Evolutionary conservation across 1,140 invertebrate genomes (phyloP).

Genomic region (Orchesella cincta): DNA sequence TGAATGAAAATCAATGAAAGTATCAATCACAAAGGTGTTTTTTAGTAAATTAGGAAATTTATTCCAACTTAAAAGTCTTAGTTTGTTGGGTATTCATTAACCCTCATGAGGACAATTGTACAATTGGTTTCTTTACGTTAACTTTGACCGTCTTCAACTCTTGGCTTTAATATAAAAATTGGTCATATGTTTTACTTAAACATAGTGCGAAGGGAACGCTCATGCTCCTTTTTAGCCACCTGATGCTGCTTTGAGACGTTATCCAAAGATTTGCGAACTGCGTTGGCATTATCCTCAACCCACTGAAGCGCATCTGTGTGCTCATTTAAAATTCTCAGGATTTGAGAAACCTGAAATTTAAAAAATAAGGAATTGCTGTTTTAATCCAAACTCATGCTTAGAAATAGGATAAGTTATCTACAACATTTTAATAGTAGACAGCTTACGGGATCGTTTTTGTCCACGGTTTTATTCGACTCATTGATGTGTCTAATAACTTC

Average conservation of each 20-base stretch:
- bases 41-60: too few species aligned
- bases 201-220: slow-evolving; percentile 54
- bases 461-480: slow-evolving; percentile 78
- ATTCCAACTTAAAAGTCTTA: too few species aligned
- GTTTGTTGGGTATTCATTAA: too few species aligned
- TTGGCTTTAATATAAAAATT: too few species aligned
- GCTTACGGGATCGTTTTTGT: slow-evolving; percentile 81
- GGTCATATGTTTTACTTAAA: too few species aligned
- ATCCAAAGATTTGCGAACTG: slow-evolving; percentile 76
- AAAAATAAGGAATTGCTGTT: background rate
- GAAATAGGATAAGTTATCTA: too few species aligned
- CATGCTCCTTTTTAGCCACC: slow-evolving; percentile 72
- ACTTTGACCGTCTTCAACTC: too few species aligned
- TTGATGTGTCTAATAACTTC: slow-evolving; percentile 94
- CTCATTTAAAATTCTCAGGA: slow-evolving; percentile 89
- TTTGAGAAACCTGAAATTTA: slow-evolving; percentile 73
- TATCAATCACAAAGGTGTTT: too few species aligned
- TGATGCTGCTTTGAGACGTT: slow-evolving; percentile 81
- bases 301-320: slow-evolving; percentile 95
- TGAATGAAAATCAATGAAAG: too few species aligned
- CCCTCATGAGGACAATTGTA: too few species aligned
- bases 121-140: too few species aligned
- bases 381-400: too few species aligned
- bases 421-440: slow-evolving; percentile 32
- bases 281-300: slow-evolving; percentile 76